Evolutionary conservation across 37 sponge, comb jelly and placozoan species (phyloP), one percentile per base, ranked within the genome.

Genomic region (Tethya wilhelma): DNA sequence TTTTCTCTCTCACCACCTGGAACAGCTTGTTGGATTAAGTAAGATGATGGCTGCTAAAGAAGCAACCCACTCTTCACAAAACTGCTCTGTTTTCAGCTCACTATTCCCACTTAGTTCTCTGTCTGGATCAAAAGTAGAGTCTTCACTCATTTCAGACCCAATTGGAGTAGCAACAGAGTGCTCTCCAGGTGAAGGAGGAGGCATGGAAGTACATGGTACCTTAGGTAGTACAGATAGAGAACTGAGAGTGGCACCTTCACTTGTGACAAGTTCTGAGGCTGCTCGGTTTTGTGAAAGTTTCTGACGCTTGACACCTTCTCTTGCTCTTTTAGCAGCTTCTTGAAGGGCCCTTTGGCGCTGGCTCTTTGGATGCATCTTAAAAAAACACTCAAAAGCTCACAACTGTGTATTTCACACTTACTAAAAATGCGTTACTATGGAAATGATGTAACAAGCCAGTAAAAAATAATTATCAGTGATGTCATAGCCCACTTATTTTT

Each of bases 241-340:
- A 25, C 26, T 12, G 25, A 8, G 63, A n/a, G 26, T 8, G 22
- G 63, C 28, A 60, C 22, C 28, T 8, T 60, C 63, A 60, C 7
- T 23, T n/a, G 63, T 7, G 6, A 8, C 63, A 12, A 8, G 63
- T 28, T 19, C 69, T n/a, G n/a, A n/a, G n/a, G n/a, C n/a, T n/a
- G n/a, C n/a, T n/a, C n/a, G n/a, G n/a, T n/a, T n/a, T n/a, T n/a
- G n/a, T n/a, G n/a, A n/a, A 33, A 1, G 37, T 25, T 40, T 67
- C 37, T 26, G 29, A 38, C 39, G 33, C 74, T 73, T 56, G 4
- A 56, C 38, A 17, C 71, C 71, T 70, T 73, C 80, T 79, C 80
- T 56, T 22, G 69, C 80, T 9, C 25, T 67, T 33, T 26, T 37
- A 17, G 66, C 67, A 44, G 12, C 41, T 25, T 39, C 58, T n/a